Conservation (phyloP, 2,113 vertebrate genomes). For the Ctenomys sociabilis region DNA sequence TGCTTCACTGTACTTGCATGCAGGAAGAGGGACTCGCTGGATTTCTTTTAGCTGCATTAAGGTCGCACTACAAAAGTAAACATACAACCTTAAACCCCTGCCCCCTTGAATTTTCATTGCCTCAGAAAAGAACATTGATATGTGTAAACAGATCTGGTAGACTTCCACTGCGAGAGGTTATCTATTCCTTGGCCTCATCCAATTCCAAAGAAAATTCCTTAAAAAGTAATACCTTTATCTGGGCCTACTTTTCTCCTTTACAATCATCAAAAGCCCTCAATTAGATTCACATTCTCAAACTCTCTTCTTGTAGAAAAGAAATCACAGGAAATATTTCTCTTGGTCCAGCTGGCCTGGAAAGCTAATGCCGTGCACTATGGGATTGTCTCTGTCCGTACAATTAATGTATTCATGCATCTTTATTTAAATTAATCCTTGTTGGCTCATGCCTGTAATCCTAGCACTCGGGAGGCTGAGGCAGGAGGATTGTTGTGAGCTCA, state of each 20-base stretch:
- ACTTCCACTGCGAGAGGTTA: background rate
- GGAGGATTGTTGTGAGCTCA: too few relatives aligned
- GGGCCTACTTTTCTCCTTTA: background rate
- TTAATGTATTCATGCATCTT: background rate
- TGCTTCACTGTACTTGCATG: background rate
- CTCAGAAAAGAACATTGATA: background rate
- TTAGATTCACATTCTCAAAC: accelerated
- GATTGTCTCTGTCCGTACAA: background rate
- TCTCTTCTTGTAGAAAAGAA: background rate
- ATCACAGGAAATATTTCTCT: background rate
- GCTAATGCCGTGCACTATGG: background rate
- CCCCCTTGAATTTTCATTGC: background rate
- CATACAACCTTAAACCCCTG: background rate
- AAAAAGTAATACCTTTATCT: background rate
- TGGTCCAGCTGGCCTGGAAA: background rate
- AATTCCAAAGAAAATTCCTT: background rate
- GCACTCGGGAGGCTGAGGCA: too few relatives aligned
- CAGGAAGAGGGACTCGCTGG: too few relatives aligned
- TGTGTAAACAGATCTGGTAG: background rate
- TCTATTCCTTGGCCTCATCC: too few relatives aligned
- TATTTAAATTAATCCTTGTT: background rate
- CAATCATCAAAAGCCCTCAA: background rate
- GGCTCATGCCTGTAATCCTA: too few relatives aligned
- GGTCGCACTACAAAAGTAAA: background rate
- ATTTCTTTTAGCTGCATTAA: background rate